phyloP scores from a whole-genome alignment of 1,140 invertebrate species.

The Macrocentrus cingulum region DNA sequence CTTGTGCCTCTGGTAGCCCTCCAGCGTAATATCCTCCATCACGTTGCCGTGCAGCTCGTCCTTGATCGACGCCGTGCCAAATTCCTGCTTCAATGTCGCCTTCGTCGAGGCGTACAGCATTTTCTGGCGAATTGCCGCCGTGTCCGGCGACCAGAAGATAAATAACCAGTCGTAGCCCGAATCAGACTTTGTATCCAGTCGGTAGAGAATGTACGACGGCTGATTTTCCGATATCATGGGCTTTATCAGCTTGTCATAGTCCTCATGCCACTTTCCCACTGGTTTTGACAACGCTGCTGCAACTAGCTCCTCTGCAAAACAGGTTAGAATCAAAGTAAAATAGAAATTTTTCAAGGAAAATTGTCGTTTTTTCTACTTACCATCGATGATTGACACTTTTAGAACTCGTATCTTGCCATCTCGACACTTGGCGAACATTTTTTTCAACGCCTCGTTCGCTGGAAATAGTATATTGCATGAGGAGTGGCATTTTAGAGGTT shows the following conservation, averaged over 20 bases:
- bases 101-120: slow-evolving; percentile 99
- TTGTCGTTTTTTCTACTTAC: slow-evolving; percentile 56
- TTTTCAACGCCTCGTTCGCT: slow-evolving; percentile 81
- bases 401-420: slow-evolving; percentile 78
- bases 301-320: slow-evolving; percentile 71
- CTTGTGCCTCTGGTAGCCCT: slow-evolving; percentile 81
- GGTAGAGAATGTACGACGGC: slow-evolving; percentile 92
- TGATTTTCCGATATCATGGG: slow-evolving; percentile 80
- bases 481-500: slow-evolving; percentile 24
- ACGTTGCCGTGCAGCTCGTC: slow-evolving; percentile 88
- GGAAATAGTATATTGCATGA: slow-evolving; percentile 31
- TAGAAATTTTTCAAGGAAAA: not conserved
- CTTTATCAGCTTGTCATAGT: slow-evolving; percentile 81
- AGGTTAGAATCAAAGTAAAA: slow-evolving; percentile 17
- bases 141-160: slow-evolving; percentile 93
- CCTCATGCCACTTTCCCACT: slow-evolving; percentile 81
- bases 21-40: slow-evolving; percentile 78
- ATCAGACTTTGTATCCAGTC: slow-evolving; percentile 63
- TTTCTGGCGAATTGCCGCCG: slow-evolving; percentile 87
- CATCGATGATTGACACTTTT: slow-evolving; percentile 85
- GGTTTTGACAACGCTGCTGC: slow-evolving; percentile 69
- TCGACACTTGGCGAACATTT: slow-evolving; percentile 80
- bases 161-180: slow-evolving; percentile 91
- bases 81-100: slow-evolving; percentile 95
- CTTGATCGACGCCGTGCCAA: slow-evolving; percentile 86